These are phyloP conservation scores for Melanargia galathea DNA, from an alignment of 2,888 invertebrate species.

Conservation along the genomic window DNA sequence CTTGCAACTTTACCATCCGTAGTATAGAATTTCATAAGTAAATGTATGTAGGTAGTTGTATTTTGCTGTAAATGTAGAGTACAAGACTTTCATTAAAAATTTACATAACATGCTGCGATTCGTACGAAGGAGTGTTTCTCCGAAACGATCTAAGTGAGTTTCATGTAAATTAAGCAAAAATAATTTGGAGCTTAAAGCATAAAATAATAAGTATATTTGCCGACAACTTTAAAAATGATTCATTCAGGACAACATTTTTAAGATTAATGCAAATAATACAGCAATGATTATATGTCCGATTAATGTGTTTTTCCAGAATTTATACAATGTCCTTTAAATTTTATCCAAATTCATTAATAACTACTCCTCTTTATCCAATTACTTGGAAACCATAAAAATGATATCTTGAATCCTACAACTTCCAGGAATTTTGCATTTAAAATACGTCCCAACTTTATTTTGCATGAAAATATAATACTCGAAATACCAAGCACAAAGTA, in stretches of 20 bases:
- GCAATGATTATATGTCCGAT: no score
- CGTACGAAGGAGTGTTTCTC: constrained; percentile 12
- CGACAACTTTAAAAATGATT: neutral
- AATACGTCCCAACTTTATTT: no score
- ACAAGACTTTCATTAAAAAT: constrained; percentile 41
- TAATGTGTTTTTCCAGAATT: no score
- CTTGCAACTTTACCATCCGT: constrained; percentile 68
- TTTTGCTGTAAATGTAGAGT: constrained; percentile 34
- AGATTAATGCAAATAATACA: no score
- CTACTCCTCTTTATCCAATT: no score
- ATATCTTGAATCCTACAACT: no score
- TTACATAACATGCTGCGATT: constrained; percentile 33
- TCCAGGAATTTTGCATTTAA: no score
- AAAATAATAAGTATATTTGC: neutral
- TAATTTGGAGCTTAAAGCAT: neutral
- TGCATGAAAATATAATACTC: neutral
- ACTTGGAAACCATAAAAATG: no score
- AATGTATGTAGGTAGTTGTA: constrained; percentile 45
- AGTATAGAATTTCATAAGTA: constrained; percentile 66
- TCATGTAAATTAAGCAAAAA: constrained; percentile 9
- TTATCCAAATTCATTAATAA: no score
- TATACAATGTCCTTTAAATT: no score
- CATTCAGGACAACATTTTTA: no score
- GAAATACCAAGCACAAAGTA: neutral
- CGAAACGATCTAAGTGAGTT: constrained; percentile 15